Evolutionary conservation across 2,113 vertebrate genomes (phyloP), one percentile per base, ranked within the genome.

Genomic region (Rutilus rutilus): DNA sequence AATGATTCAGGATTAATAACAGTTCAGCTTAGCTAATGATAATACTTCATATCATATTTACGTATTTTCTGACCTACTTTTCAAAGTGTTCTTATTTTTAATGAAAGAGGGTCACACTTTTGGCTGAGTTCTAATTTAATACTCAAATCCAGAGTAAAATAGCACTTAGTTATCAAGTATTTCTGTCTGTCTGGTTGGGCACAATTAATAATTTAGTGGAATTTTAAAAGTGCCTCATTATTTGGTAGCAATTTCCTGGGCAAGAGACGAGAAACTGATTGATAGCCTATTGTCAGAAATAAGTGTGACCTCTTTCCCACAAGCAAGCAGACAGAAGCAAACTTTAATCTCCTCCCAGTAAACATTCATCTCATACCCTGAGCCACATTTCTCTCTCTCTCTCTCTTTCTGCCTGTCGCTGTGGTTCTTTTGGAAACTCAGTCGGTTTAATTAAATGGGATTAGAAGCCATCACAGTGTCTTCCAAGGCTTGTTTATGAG

Each of bases 371-470:
- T 78, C 19, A 23, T 52, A 85, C 62, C 11, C n/a, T 59, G 73
- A 42, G 33, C 30, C 5, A 5, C 25, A 57, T 78, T 14, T 54
- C 27, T 42, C 67, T 52, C n/a, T 62, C 73, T 8, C 15, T 71
- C 75, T 71, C 54, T 57, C 19, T 52, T 23, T 71, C 64, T 21
- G 15, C 64, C 76, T 73, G 23, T 60, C 21, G 30, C 69, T 4
- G 2, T 83, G 60, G 45, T 59, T 79, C 83, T 60, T 59, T 21
- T 82, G 74, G 6, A 65, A 88, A 86, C 59, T 86, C 45, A n/a
- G 75, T 71, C 45, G 11, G 65, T 84, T 88, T 88, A 86, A 88
- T 83, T 84, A 88, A 52, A n/a, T 30, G 14, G 80, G 76, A 84
- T 86, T 80, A 60, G n/a, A 86, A 83, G 50, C 25, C 83, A 54